Conservation (phyloP, 1,140 invertebrate genomes). For the Bilobella aurantiaca region DNA sequence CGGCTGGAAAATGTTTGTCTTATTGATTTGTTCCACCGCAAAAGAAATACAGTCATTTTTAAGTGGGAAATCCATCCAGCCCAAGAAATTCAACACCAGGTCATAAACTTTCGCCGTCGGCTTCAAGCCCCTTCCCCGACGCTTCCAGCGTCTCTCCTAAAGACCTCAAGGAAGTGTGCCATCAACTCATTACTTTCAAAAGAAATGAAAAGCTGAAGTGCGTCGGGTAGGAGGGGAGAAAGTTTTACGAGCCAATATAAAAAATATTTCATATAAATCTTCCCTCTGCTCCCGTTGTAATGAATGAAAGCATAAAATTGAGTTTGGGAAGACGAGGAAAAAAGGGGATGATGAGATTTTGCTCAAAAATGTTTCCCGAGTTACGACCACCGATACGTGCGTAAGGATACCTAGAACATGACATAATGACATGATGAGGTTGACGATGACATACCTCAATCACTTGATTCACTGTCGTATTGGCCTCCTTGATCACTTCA, state of each 20-base stretch:
- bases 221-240: constrained; percentile 9
- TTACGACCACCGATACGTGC: not conserved
- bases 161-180: constrained; percentile 11
- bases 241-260: constrained; percentile 19
- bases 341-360: not conserved
- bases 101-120: not conserved
- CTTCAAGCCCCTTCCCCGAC: no score
- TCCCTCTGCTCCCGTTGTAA: not conserved
- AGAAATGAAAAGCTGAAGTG: not conserved
- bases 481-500: constrained; percentile 9
- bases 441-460: constrained; percentile 23
- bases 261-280: no score
- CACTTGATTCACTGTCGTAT: constrained; percentile 22
- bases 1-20: no score
- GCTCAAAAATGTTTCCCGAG: no score
- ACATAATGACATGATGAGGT: no score
- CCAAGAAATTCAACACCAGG: not conserved
- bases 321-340: not conserved
- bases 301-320: not conserved
- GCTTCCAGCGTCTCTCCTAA: not conserved
- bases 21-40: not conserved
- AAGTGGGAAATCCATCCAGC: not conserved
- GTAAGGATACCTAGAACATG: not conserved
- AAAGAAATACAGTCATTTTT: not conserved
- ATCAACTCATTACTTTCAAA: constrained; percentile 15